Evolutionary conservation across 2,888 invertebrate genomes (phyloP).

Genomic region (Trichacis sp.): DNA sequence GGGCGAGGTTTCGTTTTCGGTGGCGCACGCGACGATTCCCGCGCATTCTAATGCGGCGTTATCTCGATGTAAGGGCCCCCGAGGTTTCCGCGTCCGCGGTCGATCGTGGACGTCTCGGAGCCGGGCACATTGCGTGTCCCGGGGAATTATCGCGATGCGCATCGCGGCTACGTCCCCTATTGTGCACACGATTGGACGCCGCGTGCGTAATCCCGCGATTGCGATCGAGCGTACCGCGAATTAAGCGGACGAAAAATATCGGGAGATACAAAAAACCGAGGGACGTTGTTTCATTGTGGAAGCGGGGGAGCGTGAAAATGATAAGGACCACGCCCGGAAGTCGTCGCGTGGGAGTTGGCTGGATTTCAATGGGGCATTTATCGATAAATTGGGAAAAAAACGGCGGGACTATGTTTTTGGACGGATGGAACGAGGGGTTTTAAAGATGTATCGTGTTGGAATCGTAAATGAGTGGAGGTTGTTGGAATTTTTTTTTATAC

Average conservation of each 20-base stretch:
- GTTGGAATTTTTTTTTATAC: too few species aligned
- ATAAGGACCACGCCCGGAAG: too few species aligned
- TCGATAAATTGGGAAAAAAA: too few species aligned
- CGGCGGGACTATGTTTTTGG: too few species aligned
- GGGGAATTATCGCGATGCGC: conserved; percentile 31
- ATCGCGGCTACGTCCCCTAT: conserved; percentile 27
- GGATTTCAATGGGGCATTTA: too few species aligned
- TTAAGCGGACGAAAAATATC: conserved; percentile 13
- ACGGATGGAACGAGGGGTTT: too few species aligned
- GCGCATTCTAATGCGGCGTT: conserved; percentile 11
- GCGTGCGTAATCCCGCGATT: conserved; percentile 20
- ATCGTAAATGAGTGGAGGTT: too few species aligned
- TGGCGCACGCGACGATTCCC: conserved; percentile 11
- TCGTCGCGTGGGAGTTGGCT: neutral
- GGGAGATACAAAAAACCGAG: conserved; percentile 11
- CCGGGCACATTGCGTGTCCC: conserved; percentile 31
- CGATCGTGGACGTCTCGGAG: neutral
- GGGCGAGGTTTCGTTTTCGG: conserved; percentile 7
- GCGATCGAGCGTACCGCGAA: conserved; percentile 5
- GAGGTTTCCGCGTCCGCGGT: too few species aligned
- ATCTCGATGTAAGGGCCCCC: conserved; percentile 9
- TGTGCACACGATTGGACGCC: conserved; percentile 24
- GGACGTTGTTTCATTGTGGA: conserved; percentile 19
- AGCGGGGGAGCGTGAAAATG: conserved; percentile 34
- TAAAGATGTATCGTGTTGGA: too few species aligned